Evolutionary conservation across 2,888 invertebrate genomes (phyloP), one percentile per base, ranked within the genome.

Genomic region (Aelia acuminata): DNA sequence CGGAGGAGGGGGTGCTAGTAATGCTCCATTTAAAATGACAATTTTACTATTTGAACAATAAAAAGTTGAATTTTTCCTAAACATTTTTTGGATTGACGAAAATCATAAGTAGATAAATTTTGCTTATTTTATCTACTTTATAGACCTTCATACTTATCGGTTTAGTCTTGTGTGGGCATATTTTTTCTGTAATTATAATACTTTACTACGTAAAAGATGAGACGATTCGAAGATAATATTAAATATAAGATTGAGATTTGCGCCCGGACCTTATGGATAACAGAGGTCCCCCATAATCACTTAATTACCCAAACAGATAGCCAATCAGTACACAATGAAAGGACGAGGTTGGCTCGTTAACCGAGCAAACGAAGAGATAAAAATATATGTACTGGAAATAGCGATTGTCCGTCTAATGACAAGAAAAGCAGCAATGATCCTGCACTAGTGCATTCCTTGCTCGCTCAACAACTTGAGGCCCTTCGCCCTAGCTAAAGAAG

Each of bases 301-400:
- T n/a, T n/a, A n/a, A n/a, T n/a, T 70, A 31, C 35, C 63, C 35
- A 70, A 70, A 7, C 4, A 70, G 63, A 15, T 70, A 20, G 18
- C 4, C 5, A 1, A 35, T 70, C 20, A 35, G 35, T 70, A 70
- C 35, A 20, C 20, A 70, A 70, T 70, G 15, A 35, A 4, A 35
- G 31, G 35, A 35, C 3, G 1, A n/a, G n/a, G n/a, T 35, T 18
- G 26, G 18, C 20, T 70, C 63, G 31, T 0, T 35, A 35, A 70
- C 31, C 2, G 26, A 26, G 31, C 3, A 35, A 35, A 15, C 11
- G 13, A 5, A 11, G 35, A 70, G 31, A 18, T 35, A n/a, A n/a
- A n/a, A n/a, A n/a, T n/a, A n/a, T n/a, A n/a, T n/a, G n/a, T 70
- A 20, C 63, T 70, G 31, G 26, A 70, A 70, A 70, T 35, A 70